phyloP scores from a whole-genome alignment of 2,888 invertebrate species.

The Taphrorychus bicolor region DNA sequence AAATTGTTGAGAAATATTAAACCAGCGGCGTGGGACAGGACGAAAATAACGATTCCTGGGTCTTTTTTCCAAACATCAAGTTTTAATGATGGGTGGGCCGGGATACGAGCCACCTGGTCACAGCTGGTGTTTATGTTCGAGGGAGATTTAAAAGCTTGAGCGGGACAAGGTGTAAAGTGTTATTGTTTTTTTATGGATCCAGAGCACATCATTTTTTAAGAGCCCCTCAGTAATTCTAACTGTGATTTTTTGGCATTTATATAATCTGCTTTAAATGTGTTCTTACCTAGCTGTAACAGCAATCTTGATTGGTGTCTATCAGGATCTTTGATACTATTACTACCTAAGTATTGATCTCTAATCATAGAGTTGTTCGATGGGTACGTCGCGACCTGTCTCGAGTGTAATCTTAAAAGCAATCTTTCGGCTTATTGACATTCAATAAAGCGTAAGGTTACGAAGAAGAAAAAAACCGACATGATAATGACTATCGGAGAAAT shows the following conservation, averaged over 20 bases:
- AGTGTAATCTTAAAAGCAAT: too few species aligned
- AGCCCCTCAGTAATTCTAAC: too few species aligned
- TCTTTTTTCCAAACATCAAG: constrained; percentile 13
- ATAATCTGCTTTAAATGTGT: too few species aligned
- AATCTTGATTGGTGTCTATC: too few species aligned
- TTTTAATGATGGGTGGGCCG: constrained; percentile 22
- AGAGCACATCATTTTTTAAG: not conserved
- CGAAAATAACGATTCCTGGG: constrained; percentile 12
- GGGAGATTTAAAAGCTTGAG: constrained; percentile 12
- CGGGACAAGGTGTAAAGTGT: constrained; percentile 15
- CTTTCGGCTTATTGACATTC: too few species aligned
- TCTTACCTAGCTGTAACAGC: too few species aligned
- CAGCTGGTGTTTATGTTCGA: constrained; percentile 22
- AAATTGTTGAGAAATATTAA: not conserved
- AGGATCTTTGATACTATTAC: too few species aligned
- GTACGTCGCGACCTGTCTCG: too few species aligned
- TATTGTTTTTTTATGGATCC: constrained; percentile 9
- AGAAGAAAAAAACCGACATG: constrained; percentile 53
- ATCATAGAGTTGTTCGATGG: too few species aligned
- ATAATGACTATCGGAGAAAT: constrained; percentile 47
- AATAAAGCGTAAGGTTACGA: constrained; percentile 52
- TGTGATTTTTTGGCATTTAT: too few species aligned
- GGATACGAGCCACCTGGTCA: constrained; percentile 14
- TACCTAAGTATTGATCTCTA: too few species aligned
- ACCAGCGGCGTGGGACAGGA: not conserved